phyloP scores from a whole-genome alignment of 1,140 invertebrate species.

The Drosophila oshimai region DNA sequence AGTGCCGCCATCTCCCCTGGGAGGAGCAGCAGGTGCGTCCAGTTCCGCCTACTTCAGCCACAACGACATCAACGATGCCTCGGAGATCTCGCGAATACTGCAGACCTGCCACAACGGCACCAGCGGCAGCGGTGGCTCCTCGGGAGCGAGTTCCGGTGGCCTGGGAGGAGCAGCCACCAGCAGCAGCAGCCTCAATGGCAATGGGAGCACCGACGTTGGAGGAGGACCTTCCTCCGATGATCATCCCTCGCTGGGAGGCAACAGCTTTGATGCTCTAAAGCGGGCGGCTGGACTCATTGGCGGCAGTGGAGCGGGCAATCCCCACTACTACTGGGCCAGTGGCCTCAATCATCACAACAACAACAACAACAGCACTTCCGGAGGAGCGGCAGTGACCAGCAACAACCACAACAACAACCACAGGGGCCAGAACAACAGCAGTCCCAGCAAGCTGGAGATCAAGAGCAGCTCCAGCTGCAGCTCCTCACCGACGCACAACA shows the following conservation, averaged over 20 bases:
- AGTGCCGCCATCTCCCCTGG: not conserved
- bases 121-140: slow-evolving; percentile 11
- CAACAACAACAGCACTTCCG: slow-evolving; percentile 1
- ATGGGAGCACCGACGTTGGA: slow-evolving; percentile 7
- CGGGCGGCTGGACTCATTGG: slow-evolving; percentile 9
- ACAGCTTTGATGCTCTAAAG: slow-evolving; percentile 69
- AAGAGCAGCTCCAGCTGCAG: slow-evolving; percentile 18
- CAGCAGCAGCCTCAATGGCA: slow-evolving; percentile 38
- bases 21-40: not conserved
- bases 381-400: not conserved
- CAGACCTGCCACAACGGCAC: slow-evolving; percentile 78
- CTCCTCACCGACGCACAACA: slow-evolving; percentile 29
- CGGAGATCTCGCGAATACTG: slow-evolving; percentile 80
- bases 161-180: not conserved
- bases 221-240: not conserved
- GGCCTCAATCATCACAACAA: slow-evolving; percentile 48
- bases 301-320: slow-evolving; percentile 22
- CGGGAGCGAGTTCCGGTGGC: not conserved
- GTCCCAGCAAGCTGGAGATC: slow-evolving; percentile 21
- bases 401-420: slow-evolving; percentile 13
- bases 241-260: slow-evolving; percentile 4
- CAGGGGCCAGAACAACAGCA: slow-evolving; percentile 23
- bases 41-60: slow-evolving; percentile 61
- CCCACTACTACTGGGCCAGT: slow-evolving; percentile 62
- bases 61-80: slow-evolving; percentile 81